Evolutionary conservation across 2,888 invertebrate species (phyloP), one percentile per base, ranked within the genome.

Genomic region (Sphaeridia pumilis): DNA sequence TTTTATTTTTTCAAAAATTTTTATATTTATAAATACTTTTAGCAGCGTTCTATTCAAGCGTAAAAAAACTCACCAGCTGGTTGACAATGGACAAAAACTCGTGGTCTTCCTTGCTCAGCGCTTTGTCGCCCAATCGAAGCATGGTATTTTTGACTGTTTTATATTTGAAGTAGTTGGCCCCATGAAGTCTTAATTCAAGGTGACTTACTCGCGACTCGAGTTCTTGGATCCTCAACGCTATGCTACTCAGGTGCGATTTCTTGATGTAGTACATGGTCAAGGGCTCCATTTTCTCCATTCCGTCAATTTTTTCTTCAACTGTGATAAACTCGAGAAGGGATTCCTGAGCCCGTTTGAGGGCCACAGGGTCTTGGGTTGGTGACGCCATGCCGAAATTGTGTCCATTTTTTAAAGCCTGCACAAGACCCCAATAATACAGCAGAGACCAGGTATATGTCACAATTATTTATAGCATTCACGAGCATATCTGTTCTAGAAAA

Each of bases 211-310:
- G 51, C 14, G 54, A 50, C 4, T 38, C 21, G 22, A 58, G 58
- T 22, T 54, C 52, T 28, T 51, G 42, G 25, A 63, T 55, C 3
- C 55, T 50, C 27, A 55, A 55, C 26, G 53, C 49, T 7, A 64
- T 57, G 28, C 53, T 60, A 34, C 56, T 54, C 12, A 63, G 25
- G 10, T 60, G 56, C 4, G 62, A 59, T 35, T 61, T 59, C 46
- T 64, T 64, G 25, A 64, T 60, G 31, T 61, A 64, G 46, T 56
- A 64, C 31, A 61, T 46, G 12, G 63, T 64, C 10, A 64, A 52
- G 2, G 64, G 64, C 34, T 64, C 62, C 24, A 54, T 55, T 28
- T 50, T 57, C 45, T 64, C 64, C n/a, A 58, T 49, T 3, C 26
- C 10, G 20, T 58, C 49, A 36, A 64, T 63, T 48, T 57, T 50